Evolutionary conservation across 2,888 invertebrate species (phyloP).

Genomic region (Ceratothoa steindachneri): DNA sequence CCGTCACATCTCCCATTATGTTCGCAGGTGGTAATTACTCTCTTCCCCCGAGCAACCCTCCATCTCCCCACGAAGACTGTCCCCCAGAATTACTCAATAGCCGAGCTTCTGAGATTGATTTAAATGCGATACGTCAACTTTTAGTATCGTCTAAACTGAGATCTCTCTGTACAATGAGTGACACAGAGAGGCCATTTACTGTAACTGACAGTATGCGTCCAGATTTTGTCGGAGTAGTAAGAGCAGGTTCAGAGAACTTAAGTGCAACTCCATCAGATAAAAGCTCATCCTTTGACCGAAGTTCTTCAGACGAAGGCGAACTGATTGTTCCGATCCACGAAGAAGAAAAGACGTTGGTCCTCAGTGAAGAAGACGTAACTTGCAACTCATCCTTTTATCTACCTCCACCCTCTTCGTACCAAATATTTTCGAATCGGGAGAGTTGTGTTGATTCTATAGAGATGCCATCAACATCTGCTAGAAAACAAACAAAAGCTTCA

Average conservation of each 20-base stretch:
- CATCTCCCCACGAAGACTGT: not conserved
- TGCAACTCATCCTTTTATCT: not conserved
- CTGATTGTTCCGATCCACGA: not conserved
- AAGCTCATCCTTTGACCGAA: not conserved
- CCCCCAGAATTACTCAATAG: not conserved
- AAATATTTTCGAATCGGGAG: not conserved
- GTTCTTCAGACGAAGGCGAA: not conserved
- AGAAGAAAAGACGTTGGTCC: not conserved
- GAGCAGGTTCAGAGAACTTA: not conserved
- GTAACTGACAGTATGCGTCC: not conserved
- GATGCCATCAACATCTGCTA: not conserved
- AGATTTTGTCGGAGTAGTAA: not conserved
- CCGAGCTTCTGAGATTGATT: conserved; percentile 6
- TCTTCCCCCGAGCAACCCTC: not conserved
- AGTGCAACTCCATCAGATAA: not conserved
- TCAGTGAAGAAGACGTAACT: not conserved
- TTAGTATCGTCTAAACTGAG: not conserved
- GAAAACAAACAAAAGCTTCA: not conserved
- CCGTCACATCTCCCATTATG: conserved; percentile 44
- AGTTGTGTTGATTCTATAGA: not conserved
- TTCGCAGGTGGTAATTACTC: not conserved
- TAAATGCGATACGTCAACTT: not conserved
- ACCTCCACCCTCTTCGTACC: conserved; percentile 1
- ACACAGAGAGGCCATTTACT: not conserved
- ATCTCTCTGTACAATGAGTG: not conserved